Evolutionary conservation across 2,797 vertebrate species (phyloP).

Genomic region (Scarus forsteni): DNA sequence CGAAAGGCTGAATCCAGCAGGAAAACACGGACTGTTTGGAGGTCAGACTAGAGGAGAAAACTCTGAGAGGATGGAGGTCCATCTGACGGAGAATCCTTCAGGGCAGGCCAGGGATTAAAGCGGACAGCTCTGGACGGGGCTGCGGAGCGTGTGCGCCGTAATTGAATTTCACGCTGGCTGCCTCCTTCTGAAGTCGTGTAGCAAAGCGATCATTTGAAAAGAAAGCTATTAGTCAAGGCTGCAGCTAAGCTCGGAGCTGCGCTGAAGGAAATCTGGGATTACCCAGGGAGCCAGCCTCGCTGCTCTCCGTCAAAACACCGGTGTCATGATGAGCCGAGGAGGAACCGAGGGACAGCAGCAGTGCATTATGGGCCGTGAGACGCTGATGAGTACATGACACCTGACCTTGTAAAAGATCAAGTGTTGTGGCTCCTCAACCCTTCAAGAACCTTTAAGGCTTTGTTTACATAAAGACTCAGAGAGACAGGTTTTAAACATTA

Average conservation of each 20-base stretch:
- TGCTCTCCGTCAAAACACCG: constrained; percentile 75
- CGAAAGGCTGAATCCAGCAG: constrained; percentile 1
- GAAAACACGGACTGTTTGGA: constrained; percentile 16
- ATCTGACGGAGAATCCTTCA: constrained; percentile 72
- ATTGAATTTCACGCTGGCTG: constrained; percentile 96
- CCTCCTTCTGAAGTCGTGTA: constrained; percentile 95
- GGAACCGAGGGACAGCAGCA: constrained; percentile 50
- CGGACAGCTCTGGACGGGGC: constrained; percentile 86
- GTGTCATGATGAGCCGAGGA: constrained; percentile 56
- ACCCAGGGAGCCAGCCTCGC: constrained; percentile 65
- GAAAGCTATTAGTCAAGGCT: constrained; percentile 86
- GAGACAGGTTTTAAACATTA: too few species aligned
- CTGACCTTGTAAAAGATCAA: background rate
- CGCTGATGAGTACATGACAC: constrained; percentile 16
- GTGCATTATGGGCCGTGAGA: constrained; percentile 4
- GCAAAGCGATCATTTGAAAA: constrained; percentile 94
- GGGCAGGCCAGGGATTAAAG: constrained; percentile 84
- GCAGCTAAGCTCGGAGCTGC: constrained; percentile 74
- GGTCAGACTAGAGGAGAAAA: constrained; percentile 21
- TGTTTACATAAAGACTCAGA: background rate
- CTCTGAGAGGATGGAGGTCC: constrained; percentile 39
- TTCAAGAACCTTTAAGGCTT: background rate
- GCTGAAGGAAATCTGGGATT: constrained; percentile 84
- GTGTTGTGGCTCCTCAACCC: background rate
- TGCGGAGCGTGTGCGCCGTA: constrained; percentile 88